Evolutionary conservation across 2,888 invertebrate genomes (phyloP).

Genomic region (Thereva unica): DNA sequence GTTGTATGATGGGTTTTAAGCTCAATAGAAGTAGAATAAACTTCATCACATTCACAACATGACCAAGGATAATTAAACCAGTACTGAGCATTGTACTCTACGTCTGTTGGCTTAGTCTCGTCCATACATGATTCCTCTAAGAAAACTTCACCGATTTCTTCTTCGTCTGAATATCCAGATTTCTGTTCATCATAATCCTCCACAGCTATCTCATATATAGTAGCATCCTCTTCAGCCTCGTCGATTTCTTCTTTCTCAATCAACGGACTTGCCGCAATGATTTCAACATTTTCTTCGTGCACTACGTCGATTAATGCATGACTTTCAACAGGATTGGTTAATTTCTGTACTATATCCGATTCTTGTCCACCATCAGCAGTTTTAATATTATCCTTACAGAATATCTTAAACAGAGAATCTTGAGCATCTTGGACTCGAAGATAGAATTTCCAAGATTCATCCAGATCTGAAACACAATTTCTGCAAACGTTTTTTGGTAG

Average conservation of each 20-base stretch:
- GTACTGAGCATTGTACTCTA: slow-evolving; percentile 1
- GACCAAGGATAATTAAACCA: slow-evolving; percentile 45
- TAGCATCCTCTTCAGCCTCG: slow-evolving; percentile 3
- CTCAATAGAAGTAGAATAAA: slow-evolving; percentile 19
- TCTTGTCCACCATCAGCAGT: not conserved
- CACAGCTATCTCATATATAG: slow-evolving; percentile 9
- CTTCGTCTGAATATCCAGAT: not conserved
- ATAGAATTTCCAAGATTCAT: slow-evolving; percentile 46
- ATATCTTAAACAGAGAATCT: slow-evolving; percentile 45
- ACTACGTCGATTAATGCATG: not conserved
- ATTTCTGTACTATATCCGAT: not conserved
- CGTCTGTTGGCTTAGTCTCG: not conserved
- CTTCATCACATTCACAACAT: slow-evolving; percentile 40
- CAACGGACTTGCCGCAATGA: not conserved
- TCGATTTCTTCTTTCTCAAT: slow-evolving; percentile 10
- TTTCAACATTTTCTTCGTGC: not conserved
- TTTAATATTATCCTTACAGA: slow-evolving; percentile 25
- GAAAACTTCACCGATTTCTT: not conserved
- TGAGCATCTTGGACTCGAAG: slow-evolving; percentile 49
- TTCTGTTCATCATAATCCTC: slow-evolving; percentile 10
- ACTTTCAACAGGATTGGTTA: not conserved
- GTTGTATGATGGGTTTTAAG: slow-evolving; percentile 31
- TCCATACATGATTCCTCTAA: not conserved
- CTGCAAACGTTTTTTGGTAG: slow-evolving; percentile 48
- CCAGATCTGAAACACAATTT: slow-evolving; percentile 46